Evolutionary conservation across 2,888 invertebrate genomes (phyloP).

Genomic region (Folsomia candida): DNA sequence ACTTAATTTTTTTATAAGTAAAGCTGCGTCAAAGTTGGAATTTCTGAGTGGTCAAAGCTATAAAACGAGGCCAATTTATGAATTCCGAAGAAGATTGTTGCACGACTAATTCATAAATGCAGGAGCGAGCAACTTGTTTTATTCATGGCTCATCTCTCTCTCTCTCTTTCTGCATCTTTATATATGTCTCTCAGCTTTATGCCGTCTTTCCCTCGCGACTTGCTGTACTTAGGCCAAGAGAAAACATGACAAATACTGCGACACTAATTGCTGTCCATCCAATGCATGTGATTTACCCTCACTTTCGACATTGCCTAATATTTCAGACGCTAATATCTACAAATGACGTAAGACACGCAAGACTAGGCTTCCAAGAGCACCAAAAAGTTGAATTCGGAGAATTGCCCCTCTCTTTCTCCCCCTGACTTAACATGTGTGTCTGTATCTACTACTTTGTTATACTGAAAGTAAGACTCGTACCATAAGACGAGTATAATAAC

Average conservation of each 20-base stretch:
- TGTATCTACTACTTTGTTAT: not conserved
- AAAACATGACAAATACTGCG: not conserved
- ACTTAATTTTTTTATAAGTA: not conserved
- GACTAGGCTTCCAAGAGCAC: not conserved
- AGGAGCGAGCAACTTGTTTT: not conserved
- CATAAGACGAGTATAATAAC: not conserved
- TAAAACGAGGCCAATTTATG: not conserved
- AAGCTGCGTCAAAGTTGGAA: not conserved
- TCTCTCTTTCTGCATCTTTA: too few species aligned
- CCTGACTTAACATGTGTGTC: too few species aligned
- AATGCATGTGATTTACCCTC: not conserved
- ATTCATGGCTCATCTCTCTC: too few species aligned
- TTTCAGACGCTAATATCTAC: not conserved
- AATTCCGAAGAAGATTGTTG: not conserved
- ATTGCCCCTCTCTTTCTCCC: too few species aligned
- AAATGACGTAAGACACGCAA: not conserved
- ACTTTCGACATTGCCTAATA: not conserved
- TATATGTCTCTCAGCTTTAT: too few species aligned
- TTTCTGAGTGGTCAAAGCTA: not conserved
- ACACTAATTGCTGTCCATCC: not conserved
- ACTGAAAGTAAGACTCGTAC: not conserved
- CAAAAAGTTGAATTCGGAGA: not conserved
- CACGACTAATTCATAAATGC: slow-evolving; percentile 2
- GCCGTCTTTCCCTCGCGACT: too few species aligned
- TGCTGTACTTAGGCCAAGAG: not conserved